Percentiles rank a stretch among this genome's conserved stretches.
These are phyloP conservation scores for Pithys albifrons DNA, from an alignment of 2,113 vertebrate genomes.

Conservation along the genomic window DNA sequence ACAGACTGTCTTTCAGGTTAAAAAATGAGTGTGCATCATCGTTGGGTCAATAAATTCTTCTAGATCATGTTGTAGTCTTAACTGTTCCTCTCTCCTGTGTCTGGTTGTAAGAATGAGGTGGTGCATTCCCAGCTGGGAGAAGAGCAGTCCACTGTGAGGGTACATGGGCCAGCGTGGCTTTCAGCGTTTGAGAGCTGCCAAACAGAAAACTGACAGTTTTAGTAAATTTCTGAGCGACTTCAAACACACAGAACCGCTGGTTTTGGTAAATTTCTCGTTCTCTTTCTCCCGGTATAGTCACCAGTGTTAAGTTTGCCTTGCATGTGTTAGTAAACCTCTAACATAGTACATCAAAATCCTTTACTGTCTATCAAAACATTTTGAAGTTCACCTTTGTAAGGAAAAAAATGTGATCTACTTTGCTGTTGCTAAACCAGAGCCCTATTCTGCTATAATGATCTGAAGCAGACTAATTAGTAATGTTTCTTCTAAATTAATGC, in stretches of 20 bases:
- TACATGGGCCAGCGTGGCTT: not conserved
- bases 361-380: not conserved
- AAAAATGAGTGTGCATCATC: no score
- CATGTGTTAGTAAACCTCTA: not conserved
- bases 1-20: not conserved
- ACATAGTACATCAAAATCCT: fast-evolving
- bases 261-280: not conserved
- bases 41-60: not conserved
- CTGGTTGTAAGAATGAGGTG: fast-evolving
- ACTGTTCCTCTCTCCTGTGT: not conserved
- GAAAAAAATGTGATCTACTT: not conserved
- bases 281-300: fast-evolving
- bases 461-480: not conserved
- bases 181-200: not conserved
- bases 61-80: fast-evolving
- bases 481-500: not conserved
- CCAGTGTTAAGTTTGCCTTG: not conserved
- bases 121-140: not conserved
- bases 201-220: not conserved
- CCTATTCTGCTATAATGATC: not conserved
- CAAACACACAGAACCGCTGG: not conserved
- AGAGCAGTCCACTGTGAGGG: not conserved
- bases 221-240: not conserved
- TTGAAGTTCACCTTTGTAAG: not conserved
- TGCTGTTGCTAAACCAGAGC: not conserved